Evolutionary conservation across 2,888 invertebrate genomes (phyloP).

Genomic region (Microplitis manilae): DNA sequence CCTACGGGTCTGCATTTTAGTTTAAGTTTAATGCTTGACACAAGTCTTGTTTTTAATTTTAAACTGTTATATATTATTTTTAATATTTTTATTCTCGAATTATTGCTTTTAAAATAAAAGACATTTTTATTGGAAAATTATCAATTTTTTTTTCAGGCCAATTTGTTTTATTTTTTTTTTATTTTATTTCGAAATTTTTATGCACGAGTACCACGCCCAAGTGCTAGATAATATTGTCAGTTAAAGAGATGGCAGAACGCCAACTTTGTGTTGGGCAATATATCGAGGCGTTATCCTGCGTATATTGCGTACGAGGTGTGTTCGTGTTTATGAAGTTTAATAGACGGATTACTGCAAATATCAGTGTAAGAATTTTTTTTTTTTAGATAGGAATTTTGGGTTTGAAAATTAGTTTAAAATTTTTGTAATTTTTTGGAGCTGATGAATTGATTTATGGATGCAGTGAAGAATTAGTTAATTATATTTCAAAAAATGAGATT

Average conservation of each 20-base stretch:
- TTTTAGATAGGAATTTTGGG: too few species aligned
- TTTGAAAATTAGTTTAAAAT: too few species aligned
- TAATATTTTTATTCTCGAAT: slow-evolving; percentile 4
- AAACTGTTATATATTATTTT: not conserved
- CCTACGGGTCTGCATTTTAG: slow-evolving; percentile 22
- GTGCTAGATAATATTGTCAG: slow-evolving; percentile 20
- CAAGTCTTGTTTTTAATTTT: not conserved
- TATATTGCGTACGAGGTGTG: not conserved
- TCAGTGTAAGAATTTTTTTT: too few species aligned
- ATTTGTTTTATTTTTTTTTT: too few species aligned
- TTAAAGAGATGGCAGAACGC: not conserved
- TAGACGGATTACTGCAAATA: not conserved
- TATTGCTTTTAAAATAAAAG: too few species aligned
- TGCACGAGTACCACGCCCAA: slow-evolving; percentile 13
- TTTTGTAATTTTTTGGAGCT: too few species aligned
- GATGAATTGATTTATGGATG: too few species aligned
- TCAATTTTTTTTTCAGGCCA: too few species aligned
- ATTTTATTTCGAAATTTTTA: too few species aligned
- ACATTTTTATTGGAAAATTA: too few species aligned
- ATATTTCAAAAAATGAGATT: too few species aligned
- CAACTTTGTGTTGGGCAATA: not conserved
- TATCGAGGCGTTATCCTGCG: not conserved
- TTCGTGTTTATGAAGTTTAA: not conserved
- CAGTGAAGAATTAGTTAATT: too few species aligned
- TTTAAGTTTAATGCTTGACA: slow-evolving; percentile 23